Percentiles rank a stretch among this genome's conserved stretches.
phyloP scores from a whole-genome alignment of 2,888 invertebrate genomes.

The Coremacera marginata region DNA sequence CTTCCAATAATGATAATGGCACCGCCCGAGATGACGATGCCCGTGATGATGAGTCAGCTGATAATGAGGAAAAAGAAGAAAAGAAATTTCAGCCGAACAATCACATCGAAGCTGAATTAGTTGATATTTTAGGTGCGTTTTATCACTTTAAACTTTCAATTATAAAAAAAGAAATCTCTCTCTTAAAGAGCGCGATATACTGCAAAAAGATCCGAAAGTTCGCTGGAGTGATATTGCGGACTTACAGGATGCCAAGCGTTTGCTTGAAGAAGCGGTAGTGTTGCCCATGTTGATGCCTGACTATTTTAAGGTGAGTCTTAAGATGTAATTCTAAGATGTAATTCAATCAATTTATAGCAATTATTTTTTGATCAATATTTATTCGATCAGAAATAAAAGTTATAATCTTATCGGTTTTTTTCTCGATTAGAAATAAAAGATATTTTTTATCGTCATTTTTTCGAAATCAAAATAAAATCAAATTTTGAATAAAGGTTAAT shows the following conservation, averaged over 20 bases:
- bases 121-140: conserved; percentile 84
- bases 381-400: no score
- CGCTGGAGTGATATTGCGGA: conserved; percentile 96
- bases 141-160: not conserved
- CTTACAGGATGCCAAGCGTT: conserved; percentile 86
- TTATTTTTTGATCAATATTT: no score
- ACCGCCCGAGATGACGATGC: conserved; percentile 75
- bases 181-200: conserved; percentile 87
- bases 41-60: conserved; percentile 72
- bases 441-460: no score
- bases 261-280: conserved; percentile 97
- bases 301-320: conserved; percentile 85
- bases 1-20: conserved; percentile 50
- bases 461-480: no score
- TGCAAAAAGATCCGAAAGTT: conserved; percentile 96
- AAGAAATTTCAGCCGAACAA: conserved; percentile 86
- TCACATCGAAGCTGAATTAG: conserved; percentile 89
- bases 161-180: conserved; percentile 4
- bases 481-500: no score
- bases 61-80: conserved; percentile 86
- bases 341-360: no score
- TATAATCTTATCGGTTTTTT: no score
- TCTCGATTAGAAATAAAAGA: no score
- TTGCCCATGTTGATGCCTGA: conserved; percentile 98
- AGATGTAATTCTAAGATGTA: not conserved